Base-by-base conservation (phyloP, 2,113 vertebrate genomes). In the Poeciliopsis prolifica region DNA sequence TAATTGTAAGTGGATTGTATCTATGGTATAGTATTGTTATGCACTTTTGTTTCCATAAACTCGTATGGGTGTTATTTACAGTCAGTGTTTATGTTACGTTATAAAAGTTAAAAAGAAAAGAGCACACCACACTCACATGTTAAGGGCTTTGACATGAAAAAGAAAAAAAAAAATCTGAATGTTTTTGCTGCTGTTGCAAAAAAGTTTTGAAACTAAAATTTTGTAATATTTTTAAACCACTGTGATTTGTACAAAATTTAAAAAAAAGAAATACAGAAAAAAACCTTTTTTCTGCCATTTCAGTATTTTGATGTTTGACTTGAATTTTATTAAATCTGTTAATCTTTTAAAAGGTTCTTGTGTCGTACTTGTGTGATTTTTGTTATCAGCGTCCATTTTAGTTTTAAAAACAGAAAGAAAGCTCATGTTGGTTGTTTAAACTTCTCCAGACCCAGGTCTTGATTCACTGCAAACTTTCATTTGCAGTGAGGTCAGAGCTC, bases 261-360 rank as follows among this genome's bases (percentile, higher is more conserved):
- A 31, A 76, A 88, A 85, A 75, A 89, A 78, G 30, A 87, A 86
- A 80, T 72, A 28, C 78, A 82, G 76, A 84, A 70, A 81, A 78
- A 86, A 66, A 77, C 78, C 66, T 68, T 82, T 77, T 29, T 90
- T 86, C 92, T 92, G 92, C 91, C 91, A 92, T 95, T 95, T 93
- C 92, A 94, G 93, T 95, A 95, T 95, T 94, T 94, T 92, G 87
- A 94, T 94, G 94, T 95, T 94, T 93, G 92, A 94, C 91, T 92
- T 92, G 93, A 91, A 92, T 94, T 94, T 95, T 95, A 95, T 88
- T 95, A 95, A 95, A 95, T 90, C 66, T 73, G 84, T 81, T 92
- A 91, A 95, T 92, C 87, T 93, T 89, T 93, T 91, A 72, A 77
- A 91, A 33, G 51, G 3, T 80, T 79, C 60, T 82, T 35, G 13